phyloP scores from a whole-genome alignment of 2,113 vertebrate genomes.

The Embiotoca jacksoni region DNA sequence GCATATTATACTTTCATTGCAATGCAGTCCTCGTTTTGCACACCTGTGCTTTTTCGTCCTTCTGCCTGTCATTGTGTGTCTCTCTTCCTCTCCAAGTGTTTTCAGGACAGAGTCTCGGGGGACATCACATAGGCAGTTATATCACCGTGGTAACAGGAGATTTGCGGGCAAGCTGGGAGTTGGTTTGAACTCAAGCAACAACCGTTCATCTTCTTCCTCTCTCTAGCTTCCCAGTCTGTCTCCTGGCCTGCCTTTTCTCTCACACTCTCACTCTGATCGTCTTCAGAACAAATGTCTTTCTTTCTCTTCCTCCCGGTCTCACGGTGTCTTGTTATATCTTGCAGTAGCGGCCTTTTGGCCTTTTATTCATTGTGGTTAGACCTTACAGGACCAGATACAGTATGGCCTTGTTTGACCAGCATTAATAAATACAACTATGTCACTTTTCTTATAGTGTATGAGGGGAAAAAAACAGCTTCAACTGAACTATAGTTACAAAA shows the following conservation, averaged over 20 bases:
- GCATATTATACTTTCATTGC: background rate
- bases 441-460: background rate
- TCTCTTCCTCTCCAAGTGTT: conserved; percentile 20
- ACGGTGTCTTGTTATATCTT: background rate
- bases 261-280: background rate
- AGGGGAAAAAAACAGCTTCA: background rate
- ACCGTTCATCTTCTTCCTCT: conserved; percentile 47
- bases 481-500: background rate
- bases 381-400: background rate
- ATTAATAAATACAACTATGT: background rate
- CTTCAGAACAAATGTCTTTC: background rate
- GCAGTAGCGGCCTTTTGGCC: background rate
- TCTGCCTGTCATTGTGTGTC: conserved; percentile 38
- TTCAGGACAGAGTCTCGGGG: conserved; percentile 59
- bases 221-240: background rate
- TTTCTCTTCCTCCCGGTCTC: background rate
- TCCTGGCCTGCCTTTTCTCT: conserved; percentile 1
- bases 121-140: conserved; percentile 41
- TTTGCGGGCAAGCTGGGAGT: conserved; percentile 57
- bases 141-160: conserved; percentile 78
- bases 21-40: background rate
- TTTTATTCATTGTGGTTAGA: background rate
- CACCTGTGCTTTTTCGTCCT: conserved; percentile 39
- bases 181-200: conserved; percentile 52
- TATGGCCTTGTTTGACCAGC: background rate